These are phyloP conservation scores for Bubalus kerabau DNA, from an alignment of 2,113 vertebrate species.

Conservation along the genomic window DNA sequence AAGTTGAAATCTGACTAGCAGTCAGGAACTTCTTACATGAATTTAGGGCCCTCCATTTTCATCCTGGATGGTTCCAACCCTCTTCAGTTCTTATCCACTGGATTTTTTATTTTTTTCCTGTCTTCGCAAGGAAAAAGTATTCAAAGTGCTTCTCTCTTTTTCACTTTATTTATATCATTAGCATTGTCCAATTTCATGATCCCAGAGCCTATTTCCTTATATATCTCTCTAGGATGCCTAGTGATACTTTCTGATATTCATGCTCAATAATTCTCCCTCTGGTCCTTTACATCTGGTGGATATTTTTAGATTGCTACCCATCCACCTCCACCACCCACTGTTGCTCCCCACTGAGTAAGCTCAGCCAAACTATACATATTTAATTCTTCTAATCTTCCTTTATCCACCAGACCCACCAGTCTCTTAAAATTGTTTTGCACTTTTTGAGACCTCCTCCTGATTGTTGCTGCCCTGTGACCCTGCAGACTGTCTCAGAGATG, in stretches of 20 bases:
- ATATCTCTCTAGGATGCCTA: neutral
- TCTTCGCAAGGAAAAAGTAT: neutral
- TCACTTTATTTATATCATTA: neutral
- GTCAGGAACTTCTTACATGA: neutral
- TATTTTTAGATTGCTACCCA: conserved; percentile 66
- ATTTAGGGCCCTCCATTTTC: rapidly evolving
- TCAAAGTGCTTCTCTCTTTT: neutral
- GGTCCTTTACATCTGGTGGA: conserved; percentile 35
- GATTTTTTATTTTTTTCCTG: too few species aligned
- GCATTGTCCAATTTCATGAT: neutral
- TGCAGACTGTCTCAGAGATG: neutral
- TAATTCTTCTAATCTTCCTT: conserved; percentile 62
- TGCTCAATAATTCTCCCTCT: conserved; percentile 37
- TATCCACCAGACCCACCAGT: conserved; percentile 19
- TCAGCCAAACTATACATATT: conserved; percentile 62
- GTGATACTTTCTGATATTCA: conserved; percentile 35
- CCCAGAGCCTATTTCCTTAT: neutral
- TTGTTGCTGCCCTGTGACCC: conserved; percentile 9
- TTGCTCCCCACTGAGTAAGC: conserved; percentile 55
- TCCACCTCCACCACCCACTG: conserved; percentile 60
- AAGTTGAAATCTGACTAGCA: neutral
- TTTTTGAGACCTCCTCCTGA: conserved; percentile 37
- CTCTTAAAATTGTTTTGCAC: conserved; percentile 45
- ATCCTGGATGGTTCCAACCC: neutral
- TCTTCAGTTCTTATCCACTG: neutral